A percentile compares a stretch with the other conserved stretches of the same genome.
Evolutionary conservation across 2,113 vertebrate genomes (phyloP).

Genomic region (Cacatua alba): DNA sequence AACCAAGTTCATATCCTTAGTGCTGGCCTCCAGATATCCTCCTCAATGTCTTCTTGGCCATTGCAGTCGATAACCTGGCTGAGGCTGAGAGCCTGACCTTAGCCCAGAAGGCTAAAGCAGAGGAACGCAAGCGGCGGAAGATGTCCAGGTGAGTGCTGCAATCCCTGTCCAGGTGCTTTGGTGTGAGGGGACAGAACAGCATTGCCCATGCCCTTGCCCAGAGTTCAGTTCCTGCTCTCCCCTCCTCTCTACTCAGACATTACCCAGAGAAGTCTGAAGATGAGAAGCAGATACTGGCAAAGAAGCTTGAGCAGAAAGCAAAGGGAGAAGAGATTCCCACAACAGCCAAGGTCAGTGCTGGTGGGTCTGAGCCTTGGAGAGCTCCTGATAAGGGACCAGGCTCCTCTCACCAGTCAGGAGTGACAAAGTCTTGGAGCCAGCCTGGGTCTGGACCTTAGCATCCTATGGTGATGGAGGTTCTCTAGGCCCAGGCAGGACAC

Average conservation of each 20-base stretch:
- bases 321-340: slow-evolving; percentile 93
- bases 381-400: not conserved
- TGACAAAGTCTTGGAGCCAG: not conserved
- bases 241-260: slow-evolving; percentile 68
- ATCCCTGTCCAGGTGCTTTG: not conserved
- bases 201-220: not conserved
- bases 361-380: not conserved
- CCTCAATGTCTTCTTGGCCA: slow-evolving; percentile 97
- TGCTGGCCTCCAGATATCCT: slow-evolving; percentile 85
- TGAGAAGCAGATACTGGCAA: slow-evolving; percentile 84
- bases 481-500: not conserved
- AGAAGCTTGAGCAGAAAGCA: slow-evolving; percentile 91
- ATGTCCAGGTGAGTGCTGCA: slow-evolving; percentile 79
- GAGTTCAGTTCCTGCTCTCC: not conserved
- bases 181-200: no score
- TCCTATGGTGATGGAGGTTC: not conserved
- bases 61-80: slow-evolving; percentile 94
- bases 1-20: slow-evolving; percentile 84
- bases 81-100: slow-evolving; percentile 95
- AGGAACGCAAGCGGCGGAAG: slow-evolving; percentile 87
- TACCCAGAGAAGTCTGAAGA: slow-evolving; percentile 92
- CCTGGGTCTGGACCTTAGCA: rapidly evolving
- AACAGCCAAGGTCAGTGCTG: slow-evolving; percentile 87
- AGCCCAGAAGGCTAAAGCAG: slow-evolving; percentile 94
- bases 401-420: not conserved